phyloP scores from a whole-genome alignment of 2,888 invertebrate species.

The Orthosia incerta region DNA sequence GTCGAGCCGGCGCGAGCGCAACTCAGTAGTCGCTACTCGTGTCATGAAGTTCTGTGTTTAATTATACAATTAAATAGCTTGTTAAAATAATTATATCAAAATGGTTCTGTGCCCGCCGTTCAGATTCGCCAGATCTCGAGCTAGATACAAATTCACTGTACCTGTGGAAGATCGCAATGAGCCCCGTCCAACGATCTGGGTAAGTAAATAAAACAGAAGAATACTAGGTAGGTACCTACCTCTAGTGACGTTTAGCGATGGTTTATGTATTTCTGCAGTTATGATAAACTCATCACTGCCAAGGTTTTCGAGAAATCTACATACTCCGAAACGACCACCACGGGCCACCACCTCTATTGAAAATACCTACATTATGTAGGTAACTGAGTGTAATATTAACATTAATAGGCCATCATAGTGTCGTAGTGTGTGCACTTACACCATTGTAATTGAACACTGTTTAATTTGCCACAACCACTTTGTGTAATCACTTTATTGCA shows the following conservation, averaged over 20 bases:
- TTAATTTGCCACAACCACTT: not conserved
- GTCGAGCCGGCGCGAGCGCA: constrained; percentile 85
- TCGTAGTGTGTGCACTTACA: not conserved
- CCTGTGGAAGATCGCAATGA: constrained; percentile 62
- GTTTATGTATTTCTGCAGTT: constrained; percentile 17
- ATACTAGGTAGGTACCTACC: not conserved
- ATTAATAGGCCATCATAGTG: not conserved
- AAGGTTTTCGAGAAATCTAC: constrained; percentile 1
- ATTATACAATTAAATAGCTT: constrained; percentile 36
- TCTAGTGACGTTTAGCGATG: constrained; percentile 1
- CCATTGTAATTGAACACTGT: not conserved
- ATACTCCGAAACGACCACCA: not conserved
- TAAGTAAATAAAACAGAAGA: constrained; percentile 75
- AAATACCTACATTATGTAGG: not conserved
- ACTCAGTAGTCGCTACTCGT: constrained; percentile 66
- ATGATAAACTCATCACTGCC: not conserved
- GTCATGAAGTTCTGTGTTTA: constrained; percentile 42
- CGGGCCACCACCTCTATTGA: not conserved
- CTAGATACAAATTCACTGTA: constrained; percentile 81
- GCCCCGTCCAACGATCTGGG: constrained; percentile 83
- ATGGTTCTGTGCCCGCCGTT: constrained; percentile 89
- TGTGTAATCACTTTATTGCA: not conserved
- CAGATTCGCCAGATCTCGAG: constrained; percentile 80
- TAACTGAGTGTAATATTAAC: not conserved
- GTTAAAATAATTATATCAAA: constrained; percentile 48